These are phyloP conservation scores for Drosophila ficusphila DNA, from an alignment of 1,140 invertebrate species.

Conservation along the genomic window DNA sequence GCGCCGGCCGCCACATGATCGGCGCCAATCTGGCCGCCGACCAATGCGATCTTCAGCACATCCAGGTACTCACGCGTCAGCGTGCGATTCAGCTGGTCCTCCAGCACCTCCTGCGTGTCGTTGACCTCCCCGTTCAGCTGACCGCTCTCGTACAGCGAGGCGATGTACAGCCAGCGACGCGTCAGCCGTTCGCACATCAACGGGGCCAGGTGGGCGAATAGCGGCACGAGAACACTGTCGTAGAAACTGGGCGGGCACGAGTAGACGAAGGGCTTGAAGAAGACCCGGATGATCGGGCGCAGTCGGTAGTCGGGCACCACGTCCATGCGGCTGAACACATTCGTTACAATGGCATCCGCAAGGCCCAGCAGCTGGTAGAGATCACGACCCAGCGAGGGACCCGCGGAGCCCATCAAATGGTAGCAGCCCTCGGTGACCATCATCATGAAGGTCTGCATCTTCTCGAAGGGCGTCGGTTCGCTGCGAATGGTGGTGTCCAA, in stretches of 20 bases:
- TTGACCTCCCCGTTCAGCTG: conserved; percentile 91
- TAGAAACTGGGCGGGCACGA: conserved; percentile 92
- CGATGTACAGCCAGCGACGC: conserved; percentile 91
- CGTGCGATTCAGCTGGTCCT: conserved; percentile 94
- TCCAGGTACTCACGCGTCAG: conserved; percentile 95
- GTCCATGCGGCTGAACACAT: conserved; percentile 89
- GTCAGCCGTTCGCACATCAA: conserved; percentile 91
- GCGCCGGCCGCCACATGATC: conserved; percentile 70
- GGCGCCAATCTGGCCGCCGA: conserved; percentile 84
- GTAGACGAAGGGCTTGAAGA: conserved; percentile 93
- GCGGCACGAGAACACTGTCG: conserved; percentile 90
- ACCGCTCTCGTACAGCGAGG: conserved; percentile 90
- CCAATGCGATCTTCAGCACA: conserved; percentile 89
- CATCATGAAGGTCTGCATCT: conserved; percentile 92
- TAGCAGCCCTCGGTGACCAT: conserved; percentile 90
- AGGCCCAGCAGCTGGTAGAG: conserved; percentile 90
- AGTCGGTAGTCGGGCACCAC: conserved; percentile 93
- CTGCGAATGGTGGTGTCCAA: conserved; percentile 84
- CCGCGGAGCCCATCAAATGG: conserved; percentile 91
- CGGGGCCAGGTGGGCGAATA: conserved; percentile 90
- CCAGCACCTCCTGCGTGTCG: conserved; percentile 93
- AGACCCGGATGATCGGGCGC: conserved; percentile 92
- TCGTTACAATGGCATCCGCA: conserved; percentile 87
- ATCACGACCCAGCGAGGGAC: conserved; percentile 91
- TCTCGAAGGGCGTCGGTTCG: conserved; percentile 87